Evolutionary conservation across 2,888 invertebrate genomes (phyloP).

Genomic region (Lampropteryx suffumata): DNA sequence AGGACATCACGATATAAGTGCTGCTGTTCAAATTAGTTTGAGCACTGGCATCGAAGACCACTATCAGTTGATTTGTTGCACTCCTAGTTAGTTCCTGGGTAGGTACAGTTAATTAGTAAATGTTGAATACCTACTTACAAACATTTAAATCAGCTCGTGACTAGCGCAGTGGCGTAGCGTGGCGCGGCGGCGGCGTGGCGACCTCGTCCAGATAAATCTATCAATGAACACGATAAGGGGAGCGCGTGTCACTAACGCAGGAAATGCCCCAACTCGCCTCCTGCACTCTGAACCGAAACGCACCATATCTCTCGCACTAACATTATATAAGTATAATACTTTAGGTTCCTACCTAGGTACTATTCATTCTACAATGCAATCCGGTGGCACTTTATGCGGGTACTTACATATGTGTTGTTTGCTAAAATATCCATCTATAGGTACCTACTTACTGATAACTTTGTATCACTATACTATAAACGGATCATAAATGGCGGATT

Average conservation of each 20-base stretch:
- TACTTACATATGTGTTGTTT: neutral
- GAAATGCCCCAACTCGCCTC: slow-evolving; percentile 66
- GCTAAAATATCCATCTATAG: no score
- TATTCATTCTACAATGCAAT: slow-evolving; percentile 24
- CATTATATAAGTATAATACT: slow-evolving; percentile 33
- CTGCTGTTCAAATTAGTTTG: no score
- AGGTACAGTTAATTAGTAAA: no score
- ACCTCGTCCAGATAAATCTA: slow-evolving; percentile 79
- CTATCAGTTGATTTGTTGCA: no score
- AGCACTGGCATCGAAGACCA: no score
- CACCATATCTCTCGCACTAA: slow-evolving; percentile 46
- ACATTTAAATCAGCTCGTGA: slow-evolving; percentile 42
- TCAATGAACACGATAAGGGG: slow-evolving; percentile 79
- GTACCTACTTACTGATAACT: no score
- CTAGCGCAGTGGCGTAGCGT: slow-evolving; percentile 37
- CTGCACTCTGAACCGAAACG: slow-evolving; percentile 59
- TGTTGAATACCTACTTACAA: no score
- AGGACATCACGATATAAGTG: no score
- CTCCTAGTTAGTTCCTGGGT: no score
- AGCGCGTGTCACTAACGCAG: slow-evolving; percentile 71
- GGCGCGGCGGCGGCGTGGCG: slow-evolving; percentile 46
- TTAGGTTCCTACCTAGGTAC: no score
- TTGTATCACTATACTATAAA: no score
- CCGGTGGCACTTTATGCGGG: slow-evolving; percentile 19
- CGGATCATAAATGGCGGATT: no score